phyloP scores from a whole-genome alignment of 2,888 invertebrate species.

The Horisme vitalbata region DNA sequence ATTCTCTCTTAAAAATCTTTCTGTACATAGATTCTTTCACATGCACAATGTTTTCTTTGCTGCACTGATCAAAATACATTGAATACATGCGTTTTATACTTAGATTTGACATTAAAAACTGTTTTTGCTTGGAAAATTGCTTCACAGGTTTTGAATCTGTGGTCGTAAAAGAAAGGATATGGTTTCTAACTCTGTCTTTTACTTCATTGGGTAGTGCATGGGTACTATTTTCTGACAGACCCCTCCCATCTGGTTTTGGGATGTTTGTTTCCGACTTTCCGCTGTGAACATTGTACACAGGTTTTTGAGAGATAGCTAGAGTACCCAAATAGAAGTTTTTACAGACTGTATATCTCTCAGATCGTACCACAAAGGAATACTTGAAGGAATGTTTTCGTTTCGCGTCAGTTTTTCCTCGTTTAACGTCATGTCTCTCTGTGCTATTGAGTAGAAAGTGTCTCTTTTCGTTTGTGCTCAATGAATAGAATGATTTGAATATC shows the following conservation, averaged over 20 bases:
- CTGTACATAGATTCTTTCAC: constrained; percentile 77
- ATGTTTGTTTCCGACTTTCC: constrained; percentile 71
- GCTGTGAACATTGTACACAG: constrained; percentile 72
- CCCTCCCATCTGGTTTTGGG: constrained; percentile 72
- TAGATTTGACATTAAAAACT: constrained; percentile 58
- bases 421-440: constrained; percentile 64
- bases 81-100: constrained; percentile 69
- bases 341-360: constrained; percentile 63
- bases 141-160: constrained; percentile 60
- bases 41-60: constrained; percentile 48
- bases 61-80: constrained; percentile 62
- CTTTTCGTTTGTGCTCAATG: constrained; percentile 68
- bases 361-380: constrained; percentile 68
- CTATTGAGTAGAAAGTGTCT: constrained; percentile 71
- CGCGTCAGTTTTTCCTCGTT: constrained; percentile 45
- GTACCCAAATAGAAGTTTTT: constrained; percentile 76
- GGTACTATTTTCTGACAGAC: constrained; percentile 60
- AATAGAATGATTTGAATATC: constrained; percentile 73
- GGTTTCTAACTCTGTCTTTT: constrained; percentile 66
- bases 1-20: constrained; percentile 70
- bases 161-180: constrained; percentile 63
- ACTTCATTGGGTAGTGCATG: constrained; percentile 61
- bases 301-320: constrained; percentile 72
- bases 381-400: constrained; percentile 68
- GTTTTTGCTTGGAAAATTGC: constrained; percentile 65